Conservation (phyloP, 2,113 vertebrate species). For the Cyanoderma ruficeps region DNA sequence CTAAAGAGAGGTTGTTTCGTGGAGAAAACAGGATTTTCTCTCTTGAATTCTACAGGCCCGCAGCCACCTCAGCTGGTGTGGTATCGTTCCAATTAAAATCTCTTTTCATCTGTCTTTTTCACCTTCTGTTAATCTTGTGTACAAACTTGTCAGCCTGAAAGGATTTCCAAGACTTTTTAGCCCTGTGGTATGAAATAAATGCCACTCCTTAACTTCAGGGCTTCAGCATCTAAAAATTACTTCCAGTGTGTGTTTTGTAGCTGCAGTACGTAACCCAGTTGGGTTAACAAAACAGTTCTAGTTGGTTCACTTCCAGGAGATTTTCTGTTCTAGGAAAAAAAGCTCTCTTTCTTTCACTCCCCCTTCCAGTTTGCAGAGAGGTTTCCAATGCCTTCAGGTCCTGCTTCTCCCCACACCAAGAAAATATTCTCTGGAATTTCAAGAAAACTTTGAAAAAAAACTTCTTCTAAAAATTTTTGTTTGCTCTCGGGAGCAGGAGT, state of each 20-base stretch:
- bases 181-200: not conserved
- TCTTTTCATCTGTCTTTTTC: not conserved
- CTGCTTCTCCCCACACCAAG: not conserved
- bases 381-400: constrained; percentile 7
- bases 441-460: not conserved
- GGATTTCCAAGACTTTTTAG: not conserved
- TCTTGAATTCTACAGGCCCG: rapidly evolving
- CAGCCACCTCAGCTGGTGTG: not conserved
- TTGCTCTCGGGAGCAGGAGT: not conserved
- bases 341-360: not conserved
- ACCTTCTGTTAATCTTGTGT: not conserved
- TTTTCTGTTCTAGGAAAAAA: constrained; percentile 27
- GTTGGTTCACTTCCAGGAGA: constrained; percentile 37
- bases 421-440: not conserved
- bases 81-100: not conserved
- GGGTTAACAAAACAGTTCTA: constrained; percentile 42
- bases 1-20: not conserved
- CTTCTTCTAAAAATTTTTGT: not conserved
- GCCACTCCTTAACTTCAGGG: not conserved
- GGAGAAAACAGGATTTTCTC: not conserved
- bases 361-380: not conserved
- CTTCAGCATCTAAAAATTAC: not conserved
- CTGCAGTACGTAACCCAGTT: not conserved
- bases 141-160: not conserved
- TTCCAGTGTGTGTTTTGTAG: not conserved